Evolutionary conservation across 2,888 invertebrate genomes (phyloP).

Genomic region (Orthosia gothica): DNA sequence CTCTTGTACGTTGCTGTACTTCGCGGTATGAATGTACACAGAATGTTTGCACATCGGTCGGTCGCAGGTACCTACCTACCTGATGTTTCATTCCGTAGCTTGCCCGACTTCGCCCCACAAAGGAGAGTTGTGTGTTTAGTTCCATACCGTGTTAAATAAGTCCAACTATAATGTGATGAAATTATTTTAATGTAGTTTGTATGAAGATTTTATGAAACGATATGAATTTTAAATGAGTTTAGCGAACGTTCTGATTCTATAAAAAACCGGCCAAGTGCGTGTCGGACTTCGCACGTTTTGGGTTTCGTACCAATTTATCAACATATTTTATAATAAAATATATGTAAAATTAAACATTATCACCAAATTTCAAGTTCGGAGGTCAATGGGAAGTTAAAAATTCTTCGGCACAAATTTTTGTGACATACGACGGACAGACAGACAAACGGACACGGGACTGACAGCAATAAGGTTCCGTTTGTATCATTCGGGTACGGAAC

Average conservation of each 20-base stretch:
- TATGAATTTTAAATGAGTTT: not conserved
- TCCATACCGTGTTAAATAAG: constrained; percentile 32
- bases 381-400: too few relatives aligned
- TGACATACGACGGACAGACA: too few relatives aligned
- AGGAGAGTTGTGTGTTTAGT: constrained; percentile 55
- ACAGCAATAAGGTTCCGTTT: too few relatives aligned
- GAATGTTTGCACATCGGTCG: constrained; percentile 68
- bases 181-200: constrained; percentile 37
- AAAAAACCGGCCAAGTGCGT: too few relatives aligned
- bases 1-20: constrained; percentile 47
- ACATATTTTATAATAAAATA: too few relatives aligned
- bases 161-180: constrained; percentile 32
- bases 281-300: too few relatives aligned
- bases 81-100: constrained; percentile 66
- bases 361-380: too few relatives aligned
- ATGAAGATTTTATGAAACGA: not conserved
- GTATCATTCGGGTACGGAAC: too few relatives aligned
- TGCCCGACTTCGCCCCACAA: constrained; percentile 62
- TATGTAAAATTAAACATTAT: too few relatives aligned
- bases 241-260: not conserved
- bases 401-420: too few relatives aligned
- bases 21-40: constrained; percentile 67
- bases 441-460: too few relatives aligned
- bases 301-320: too few relatives aligned
- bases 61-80: constrained; percentile 65